These are phyloP conservation scores for Colletes gigas DNA, from an alignment of 1,140 invertebrate genomes.

Conservation along the genomic window DNA sequence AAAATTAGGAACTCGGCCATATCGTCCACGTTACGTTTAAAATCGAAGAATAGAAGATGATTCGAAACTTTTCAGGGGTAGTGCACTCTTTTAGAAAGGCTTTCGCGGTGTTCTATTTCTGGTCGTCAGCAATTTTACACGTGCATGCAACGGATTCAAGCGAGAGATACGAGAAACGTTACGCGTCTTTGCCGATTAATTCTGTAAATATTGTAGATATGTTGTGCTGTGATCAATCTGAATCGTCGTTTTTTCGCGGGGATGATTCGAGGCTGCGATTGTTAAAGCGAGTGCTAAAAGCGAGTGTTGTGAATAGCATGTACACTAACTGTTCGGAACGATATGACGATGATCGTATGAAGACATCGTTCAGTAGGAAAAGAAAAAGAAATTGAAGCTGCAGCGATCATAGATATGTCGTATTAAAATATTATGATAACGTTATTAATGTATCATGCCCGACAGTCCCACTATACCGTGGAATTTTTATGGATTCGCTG, in stretches of 20 bases:
- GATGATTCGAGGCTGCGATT: conserved; percentile 67
- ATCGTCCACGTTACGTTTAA: background rate
- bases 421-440: conserved; percentile 60
- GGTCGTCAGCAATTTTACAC: background rate
- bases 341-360: conserved; percentile 43
- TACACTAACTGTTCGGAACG: conserved; percentile 37
- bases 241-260: conserved; percentile 52
- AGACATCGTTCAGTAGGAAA: conserved; percentile 51
- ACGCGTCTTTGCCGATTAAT: conserved; percentile 62
- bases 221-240: conserved; percentile 63
- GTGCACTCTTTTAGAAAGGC: background rate
- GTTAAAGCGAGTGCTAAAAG: conserved; percentile 51
- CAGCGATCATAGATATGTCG: conserved; percentile 63
- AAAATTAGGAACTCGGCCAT: background rate
- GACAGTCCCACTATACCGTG: conserved; percentile 58
- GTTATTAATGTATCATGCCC: conserved; percentile 69
- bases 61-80: background rate
- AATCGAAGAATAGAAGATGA: background rate
- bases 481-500: conserved; percentile 51
- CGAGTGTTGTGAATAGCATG: conserved; percentile 57
- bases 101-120: background rate
- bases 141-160: background rate
- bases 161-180: conserved; percentile 27
- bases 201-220: conserved; percentile 70
- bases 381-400: conserved; percentile 45